phyloP scores from a whole-genome alignment of 2,888 invertebrate species.

The Drosophila birchii region DNA sequence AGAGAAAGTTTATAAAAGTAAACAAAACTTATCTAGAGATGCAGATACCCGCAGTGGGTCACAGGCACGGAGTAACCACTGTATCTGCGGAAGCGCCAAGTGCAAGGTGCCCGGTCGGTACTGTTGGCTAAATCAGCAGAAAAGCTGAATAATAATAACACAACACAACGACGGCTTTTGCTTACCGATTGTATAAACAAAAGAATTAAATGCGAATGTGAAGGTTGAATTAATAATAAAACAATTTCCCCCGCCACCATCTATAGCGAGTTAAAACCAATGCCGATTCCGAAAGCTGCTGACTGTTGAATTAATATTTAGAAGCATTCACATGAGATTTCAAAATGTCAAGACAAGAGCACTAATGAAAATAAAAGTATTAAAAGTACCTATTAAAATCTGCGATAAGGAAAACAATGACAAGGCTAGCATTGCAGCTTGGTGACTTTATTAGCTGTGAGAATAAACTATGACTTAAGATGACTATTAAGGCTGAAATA shows the following conservation, averaged over 20 bases:
- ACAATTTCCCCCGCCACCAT: conserved; percentile 18
- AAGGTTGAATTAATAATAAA: conserved; percentile 32
- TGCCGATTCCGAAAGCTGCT: conserved; percentile 13
- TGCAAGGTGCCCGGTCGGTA: conserved; percentile 20
- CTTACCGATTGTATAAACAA: conserved; percentile 29
- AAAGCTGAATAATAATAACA: conserved; percentile 9
- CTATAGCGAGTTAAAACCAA: conserved; percentile 15
- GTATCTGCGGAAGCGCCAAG: conserved; percentile 27
- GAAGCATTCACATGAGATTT: conserved; percentile 12
- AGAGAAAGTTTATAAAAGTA: conserved; percentile 31
- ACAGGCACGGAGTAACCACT: conserved; percentile 12
- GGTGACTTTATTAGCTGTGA: conserved; percentile 1
- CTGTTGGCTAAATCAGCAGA: conserved; percentile 24
- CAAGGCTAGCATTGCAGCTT: neutral
- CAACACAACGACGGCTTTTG: conserved; percentile 4
- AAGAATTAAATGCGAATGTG: conserved; percentile 31
- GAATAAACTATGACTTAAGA: neutral
- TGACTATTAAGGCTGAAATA: neutral
- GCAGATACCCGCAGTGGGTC: conserved; percentile 24
- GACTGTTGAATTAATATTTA: conserved; percentile 12
- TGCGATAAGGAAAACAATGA: conserved; percentile 5
- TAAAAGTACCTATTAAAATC: conserved; percentile 1
- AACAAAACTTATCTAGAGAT: conserved; percentile 32
- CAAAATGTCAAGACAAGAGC: neutral
- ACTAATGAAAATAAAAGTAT: neutral